phyloP scores from a whole-genome alignment of 2,888 invertebrate species.

The Atrina japonica region DNA sequence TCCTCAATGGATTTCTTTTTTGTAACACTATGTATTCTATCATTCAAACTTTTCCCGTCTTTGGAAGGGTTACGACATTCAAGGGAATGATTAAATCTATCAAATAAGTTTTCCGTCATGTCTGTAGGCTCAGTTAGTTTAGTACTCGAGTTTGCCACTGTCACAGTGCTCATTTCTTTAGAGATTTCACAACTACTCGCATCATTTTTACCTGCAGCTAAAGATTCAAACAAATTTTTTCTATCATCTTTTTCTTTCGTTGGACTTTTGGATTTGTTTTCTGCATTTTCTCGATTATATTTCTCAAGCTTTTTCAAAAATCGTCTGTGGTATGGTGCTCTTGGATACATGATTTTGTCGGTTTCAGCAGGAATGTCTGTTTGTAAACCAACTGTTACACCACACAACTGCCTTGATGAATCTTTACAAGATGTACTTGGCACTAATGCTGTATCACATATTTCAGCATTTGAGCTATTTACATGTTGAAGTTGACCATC shows the following conservation, averaged over 20 bases:
- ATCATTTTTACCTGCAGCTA: background rate
- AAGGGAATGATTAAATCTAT: too few relatives aligned
- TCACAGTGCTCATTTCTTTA: background rate
- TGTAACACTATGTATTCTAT: background rate
- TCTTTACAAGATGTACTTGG: too few relatives aligned
- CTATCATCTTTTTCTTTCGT: background rate
- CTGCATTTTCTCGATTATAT: background rate
- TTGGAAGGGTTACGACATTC: background rate
- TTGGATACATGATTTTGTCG: slow-evolving; percentile 31
- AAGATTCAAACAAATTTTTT: slow-evolving; percentile 20
- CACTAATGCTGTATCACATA: too few relatives aligned
- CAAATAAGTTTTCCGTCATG: background rate
- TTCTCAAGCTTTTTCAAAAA: slow-evolving; percentile 24
- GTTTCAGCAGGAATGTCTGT: slow-evolving; percentile 22
- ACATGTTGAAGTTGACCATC: background rate
- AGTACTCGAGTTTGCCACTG: background rate
- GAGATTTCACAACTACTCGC: background rate
- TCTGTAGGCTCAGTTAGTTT: background rate
- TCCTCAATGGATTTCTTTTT: slow-evolving; percentile 6
- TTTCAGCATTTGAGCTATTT: too few relatives aligned
- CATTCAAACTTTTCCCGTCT: background rate
- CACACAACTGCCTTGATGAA: background rate
- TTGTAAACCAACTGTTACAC: slow-evolving; percentile 21
- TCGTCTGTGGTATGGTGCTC: slow-evolving; percentile 5
- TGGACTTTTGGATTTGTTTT: slow-evolving; percentile 3